Evolutionary conservation across 2,797 vertebrate species (phyloP).

Genomic region (Lagorchestes hirsutus): DNA sequence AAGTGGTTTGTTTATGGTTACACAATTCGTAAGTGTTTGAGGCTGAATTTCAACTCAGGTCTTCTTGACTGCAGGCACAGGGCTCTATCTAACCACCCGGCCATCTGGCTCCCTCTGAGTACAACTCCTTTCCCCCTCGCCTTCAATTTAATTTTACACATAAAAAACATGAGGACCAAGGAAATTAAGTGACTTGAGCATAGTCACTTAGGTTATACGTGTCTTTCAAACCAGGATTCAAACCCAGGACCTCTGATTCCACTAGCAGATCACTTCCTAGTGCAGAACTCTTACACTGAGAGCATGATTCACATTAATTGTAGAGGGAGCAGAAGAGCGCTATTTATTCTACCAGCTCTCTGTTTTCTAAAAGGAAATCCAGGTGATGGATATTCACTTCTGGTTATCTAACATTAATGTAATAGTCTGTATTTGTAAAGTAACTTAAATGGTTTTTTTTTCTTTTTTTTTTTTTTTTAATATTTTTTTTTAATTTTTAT

Average conservation of each 20-base stretch:
- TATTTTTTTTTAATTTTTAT: too few relatives aligned
- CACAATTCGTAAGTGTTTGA: background rate
- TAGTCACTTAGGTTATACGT: background rate
- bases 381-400: background rate
- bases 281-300: background rate
- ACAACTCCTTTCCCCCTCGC: background rate
- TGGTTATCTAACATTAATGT: background rate
- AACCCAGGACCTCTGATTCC: background rate
- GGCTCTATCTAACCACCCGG: background rate
- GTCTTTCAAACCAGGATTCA: background rate
- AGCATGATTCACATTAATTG: background rate
- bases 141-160: background rate
- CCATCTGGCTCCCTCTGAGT: background rate
- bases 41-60: background rate
- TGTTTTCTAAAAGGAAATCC: background rate
- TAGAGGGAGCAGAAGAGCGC: background rate
- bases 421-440: background rate
- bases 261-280: background rate
- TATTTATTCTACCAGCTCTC: background rate
- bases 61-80: background rate
- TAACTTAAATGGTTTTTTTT: background rate
- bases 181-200: background rate
- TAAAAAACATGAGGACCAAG: background rate
- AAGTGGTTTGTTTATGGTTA: background rate
- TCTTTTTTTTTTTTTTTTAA: too few relatives aligned